Base-by-base conservation (phyloP, 2,888 invertebrate species). In the Pegoplata infirma region DNA sequence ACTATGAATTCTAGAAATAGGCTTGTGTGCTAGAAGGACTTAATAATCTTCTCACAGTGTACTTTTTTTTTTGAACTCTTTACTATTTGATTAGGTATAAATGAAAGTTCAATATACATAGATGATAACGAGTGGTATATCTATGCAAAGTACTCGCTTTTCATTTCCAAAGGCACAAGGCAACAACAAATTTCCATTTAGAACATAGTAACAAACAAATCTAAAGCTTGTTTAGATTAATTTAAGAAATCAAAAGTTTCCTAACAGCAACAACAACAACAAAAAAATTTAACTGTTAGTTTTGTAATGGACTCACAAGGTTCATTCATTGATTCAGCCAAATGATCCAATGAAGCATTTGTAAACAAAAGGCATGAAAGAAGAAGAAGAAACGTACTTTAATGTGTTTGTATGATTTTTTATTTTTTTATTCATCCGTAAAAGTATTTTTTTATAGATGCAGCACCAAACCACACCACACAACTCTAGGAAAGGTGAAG, bases 291-390 rank as follows among this genome's bases (percentile, higher is more conserved):
- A 16, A 44, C 1, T n/a, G n/a, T n/a, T n/a, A n/a, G 4, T n/a
- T 40, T 6, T 4, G 4, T 12, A 40, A 40, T 14, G 44, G 8
- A 40, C 14, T 40, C 4, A 40, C n/a, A 56, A 36, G 56, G 56
- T 56, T 56, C 56, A 56, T 56, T 36, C 36, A 56, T 56, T 56
- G 56, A 36, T 36, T 56, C 36, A 56, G 36, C n/a, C n/a, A 40
- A 40, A 56, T 56, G 56, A 56, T 56, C 40, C 36, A 56, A 56
- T 56, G 12, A 56, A 47, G 47, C 64, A 67, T 69, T 63, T 69
- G 75, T 69, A 76, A 63, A 69, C 75, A 75, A 75, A 61, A 63
- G 44, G 47, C 55, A 47, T 55, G 55, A 14, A 23, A 59, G 55
- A 51, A 67, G 28, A 55, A 67, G 23, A 56, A 21, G 10, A 19